Evolutionary conservation across 2,888 invertebrate genomes (phyloP).

Genomic region (Trypoxylon attenuatum): DNA sequence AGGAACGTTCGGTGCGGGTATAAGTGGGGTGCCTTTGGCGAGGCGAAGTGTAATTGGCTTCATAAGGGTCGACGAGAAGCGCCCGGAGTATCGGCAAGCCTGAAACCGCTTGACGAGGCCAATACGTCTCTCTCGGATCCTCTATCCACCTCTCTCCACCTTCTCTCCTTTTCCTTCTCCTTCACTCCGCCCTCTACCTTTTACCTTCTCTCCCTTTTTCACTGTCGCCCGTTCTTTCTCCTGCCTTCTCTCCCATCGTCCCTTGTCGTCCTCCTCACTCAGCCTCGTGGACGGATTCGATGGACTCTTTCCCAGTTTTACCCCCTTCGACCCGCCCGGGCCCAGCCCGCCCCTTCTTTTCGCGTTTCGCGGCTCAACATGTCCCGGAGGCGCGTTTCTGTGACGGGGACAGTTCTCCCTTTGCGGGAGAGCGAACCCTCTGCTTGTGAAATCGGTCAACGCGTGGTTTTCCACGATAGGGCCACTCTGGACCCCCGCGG

Average conservation of each 20-base stretch:
- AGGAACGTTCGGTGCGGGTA: slow-evolving; percentile 48
- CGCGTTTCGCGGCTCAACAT: slow-evolving; percentile 48
- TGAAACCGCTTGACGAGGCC: slow-evolving; percentile 68
- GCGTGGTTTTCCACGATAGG: slow-evolving; percentile 68
- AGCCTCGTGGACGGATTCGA: slow-evolving; percentile 36
- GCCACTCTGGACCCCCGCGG: slow-evolving; percentile 57
- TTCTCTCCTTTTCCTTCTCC: slow-evolving; percentile 6
- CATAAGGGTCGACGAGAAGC: slow-evolving; percentile 66
- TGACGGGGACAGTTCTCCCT: slow-evolving; percentile 20
- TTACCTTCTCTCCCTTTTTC: slow-evolving; percentile 8
- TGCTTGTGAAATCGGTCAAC: slow-evolving; percentile 51
- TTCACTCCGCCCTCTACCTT: not conserved
- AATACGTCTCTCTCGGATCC: slow-evolving; percentile 52
- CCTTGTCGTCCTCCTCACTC: slow-evolving; percentile 3
- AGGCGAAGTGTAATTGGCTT: slow-evolving; percentile 69
- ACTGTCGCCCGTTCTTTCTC: slow-evolving; percentile 2
- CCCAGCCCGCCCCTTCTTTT: slow-evolving; percentile 39
- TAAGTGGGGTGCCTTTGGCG: slow-evolving; percentile 67
- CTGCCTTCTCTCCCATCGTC: not conserved
- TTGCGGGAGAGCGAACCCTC: slow-evolving; percentile 2
- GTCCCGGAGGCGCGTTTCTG: slow-evolving; percentile 45
- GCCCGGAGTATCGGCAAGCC: slow-evolving; percentile 59
- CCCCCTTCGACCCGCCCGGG: not conserved
- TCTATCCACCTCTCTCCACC: slow-evolving; percentile 22
- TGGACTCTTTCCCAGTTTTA: slow-evolving; percentile 37